These are phyloP conservation scores for Eublepharis macularius DNA, from an alignment of 2,113 vertebrate genomes.

Conservation along the genomic window DNA sequence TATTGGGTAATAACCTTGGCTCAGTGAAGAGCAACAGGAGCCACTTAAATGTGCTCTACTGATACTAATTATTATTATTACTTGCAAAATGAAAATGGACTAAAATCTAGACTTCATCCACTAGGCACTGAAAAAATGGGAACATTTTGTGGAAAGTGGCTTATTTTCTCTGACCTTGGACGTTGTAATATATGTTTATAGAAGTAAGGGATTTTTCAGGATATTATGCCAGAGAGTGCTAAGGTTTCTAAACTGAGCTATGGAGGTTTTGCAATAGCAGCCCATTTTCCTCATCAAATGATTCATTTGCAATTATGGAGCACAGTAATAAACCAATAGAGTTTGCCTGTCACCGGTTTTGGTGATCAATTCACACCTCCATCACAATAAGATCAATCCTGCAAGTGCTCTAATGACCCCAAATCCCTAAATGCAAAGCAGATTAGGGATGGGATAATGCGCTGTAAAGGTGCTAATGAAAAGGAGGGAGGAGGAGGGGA, in stretches of 20 bases:
- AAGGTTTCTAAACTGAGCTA: neutral
- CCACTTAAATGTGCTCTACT: too few relatives aligned
- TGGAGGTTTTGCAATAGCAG: slow-evolving; percentile 31
- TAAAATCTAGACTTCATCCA: neutral
- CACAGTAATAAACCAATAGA: slow-evolving; percentile 85
- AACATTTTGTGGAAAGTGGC: too few relatives aligned
- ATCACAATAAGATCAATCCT: slow-evolving; percentile 80
- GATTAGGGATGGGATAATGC: slow-evolving; percentile 72
- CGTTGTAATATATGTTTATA: neutral
- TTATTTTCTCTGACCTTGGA: neutral
- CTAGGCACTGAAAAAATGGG: neutral
- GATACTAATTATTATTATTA: neutral
- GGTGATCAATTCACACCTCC: slow-evolving; percentile 88
- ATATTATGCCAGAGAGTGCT: neutral
- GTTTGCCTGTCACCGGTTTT: slow-evolving; percentile 86
- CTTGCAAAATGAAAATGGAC: neutral
- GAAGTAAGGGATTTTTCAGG: neutral
- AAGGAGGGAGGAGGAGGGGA: neutral
- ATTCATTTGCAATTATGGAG: slow-evolving; percentile 86
- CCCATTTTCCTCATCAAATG: slow-evolving; percentile 54
- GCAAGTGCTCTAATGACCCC: slow-evolving; percentile 83
- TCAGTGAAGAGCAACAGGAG: too few relatives aligned
- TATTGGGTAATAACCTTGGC: too few relatives aligned
- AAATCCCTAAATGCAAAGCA: slow-evolving; percentile 75
- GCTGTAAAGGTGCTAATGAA: slow-evolving; percentile 80